Base-by-base conservation (phyloP, 2,113 vertebrate genomes). In the Nothocercus nigrocapillus region DNA sequence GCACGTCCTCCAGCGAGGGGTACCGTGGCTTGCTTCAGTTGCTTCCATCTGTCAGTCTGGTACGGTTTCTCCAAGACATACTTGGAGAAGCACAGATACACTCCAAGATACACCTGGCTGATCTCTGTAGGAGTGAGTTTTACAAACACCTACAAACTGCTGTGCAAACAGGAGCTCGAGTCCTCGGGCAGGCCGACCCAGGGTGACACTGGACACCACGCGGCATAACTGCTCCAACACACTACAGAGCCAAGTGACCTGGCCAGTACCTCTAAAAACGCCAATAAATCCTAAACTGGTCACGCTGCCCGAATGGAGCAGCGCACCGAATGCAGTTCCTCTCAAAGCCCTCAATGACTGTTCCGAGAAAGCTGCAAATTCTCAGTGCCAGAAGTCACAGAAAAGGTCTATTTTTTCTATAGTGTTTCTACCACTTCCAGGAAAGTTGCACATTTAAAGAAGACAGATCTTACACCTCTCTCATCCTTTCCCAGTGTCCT, bases 311-410 rank as follows among this genome's bases (percentile, higher is more conserved):
- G 73, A 93, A 89, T 53, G 73, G 90, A 76, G 34, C 42, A 84
- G 56, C 64, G 58, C 24, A 44, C 78, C 34, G 61, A 47, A 59
- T 77, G 88, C n/a, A 63, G 34, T 82, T 89, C 5, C 58, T 85
- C 86, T 89, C 59, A 88, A 68, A 80, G 61, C 22, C 66, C 53
- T 83, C 45, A 94, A 77, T 85, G 64, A 38, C 72, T 67, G 89
- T 36, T 36, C 36, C 30, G 30, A 24, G 32, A 68, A 15, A 9
- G 28, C 42, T 47, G 42, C 40, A 67, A 42, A 30, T 21, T 45
- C 42, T 24, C 30, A 14, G n/a, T 45, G 42, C 45, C 66, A 7
- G 30, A 45, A 47, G 66, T n/a, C 32, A 47, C 20, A n/a, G 66
- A 27, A 47, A 21, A 32, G 30, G 66, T 32, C 42, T 68, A 27